Percentiles rank a stretch among this genome's conserved stretches.
Evolutionary conservation across 2,888 invertebrate species (phyloP).

Genomic region (Cephus pulcher): DNA sequence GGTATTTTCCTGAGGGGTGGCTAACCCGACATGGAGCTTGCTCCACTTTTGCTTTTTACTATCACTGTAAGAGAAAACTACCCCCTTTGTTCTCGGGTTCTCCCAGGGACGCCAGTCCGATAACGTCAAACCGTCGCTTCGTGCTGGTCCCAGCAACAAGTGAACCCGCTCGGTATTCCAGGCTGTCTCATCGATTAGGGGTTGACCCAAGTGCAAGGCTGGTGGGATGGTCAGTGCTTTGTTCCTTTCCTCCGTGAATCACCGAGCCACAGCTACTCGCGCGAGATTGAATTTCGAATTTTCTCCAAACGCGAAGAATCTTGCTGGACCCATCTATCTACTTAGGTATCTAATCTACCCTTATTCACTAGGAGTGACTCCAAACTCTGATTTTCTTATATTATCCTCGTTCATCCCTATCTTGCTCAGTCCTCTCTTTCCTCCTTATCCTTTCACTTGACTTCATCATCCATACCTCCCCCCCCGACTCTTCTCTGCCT

Average conservation of each 20-base stretch:
- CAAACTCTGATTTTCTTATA: neutral
- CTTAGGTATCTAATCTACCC: neutral
- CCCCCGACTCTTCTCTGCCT: neutral
- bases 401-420: neutral
- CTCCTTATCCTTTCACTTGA: neutral
- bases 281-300: neutral
- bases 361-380: neutral
- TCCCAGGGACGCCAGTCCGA: neutral
- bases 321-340: neutral
- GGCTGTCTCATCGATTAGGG: neutral
- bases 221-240: neutral
- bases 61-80: neutral
- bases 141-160: conserved; percentile 1
- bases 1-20: neutral
- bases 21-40: neutral
- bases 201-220: neutral
- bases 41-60: neutral
- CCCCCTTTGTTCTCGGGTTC: neutral
- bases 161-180: neutral
- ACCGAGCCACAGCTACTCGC: neutral
- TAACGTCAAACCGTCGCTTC: neutral
- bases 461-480: neutral
- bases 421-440: neutral
- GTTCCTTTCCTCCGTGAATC: neutral
- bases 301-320: neutral